Evolutionary conservation across 2,113 vertebrate species (phyloP).

Genomic region (Tragelaphus imberbis): DNA sequence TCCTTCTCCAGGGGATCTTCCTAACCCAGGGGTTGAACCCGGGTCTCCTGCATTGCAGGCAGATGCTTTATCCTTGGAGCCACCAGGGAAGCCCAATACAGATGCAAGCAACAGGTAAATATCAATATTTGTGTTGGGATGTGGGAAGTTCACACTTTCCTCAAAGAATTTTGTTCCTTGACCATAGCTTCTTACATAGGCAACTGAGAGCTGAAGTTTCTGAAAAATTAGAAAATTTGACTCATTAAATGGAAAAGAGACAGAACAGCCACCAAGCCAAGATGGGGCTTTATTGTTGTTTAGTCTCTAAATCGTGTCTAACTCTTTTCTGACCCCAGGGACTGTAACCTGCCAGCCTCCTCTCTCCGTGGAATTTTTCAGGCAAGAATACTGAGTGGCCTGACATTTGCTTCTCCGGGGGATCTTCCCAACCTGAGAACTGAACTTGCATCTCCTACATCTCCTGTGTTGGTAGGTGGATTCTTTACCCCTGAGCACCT

Average conservation of each 20-base stretch:
- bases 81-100: no score
- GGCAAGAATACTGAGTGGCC: background rate
- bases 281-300: background rate
- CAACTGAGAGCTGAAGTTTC: background rate
- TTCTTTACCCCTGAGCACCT: background rate
- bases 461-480: accelerated
- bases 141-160: no score
- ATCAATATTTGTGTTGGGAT: background rate
- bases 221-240: background rate
- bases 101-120: background rate
- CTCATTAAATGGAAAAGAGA: background rate
- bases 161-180: background rate
- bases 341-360: background rate
- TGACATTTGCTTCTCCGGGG: background rate
- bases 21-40: no score
- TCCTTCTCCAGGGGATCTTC: no score
- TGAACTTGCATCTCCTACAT: background rate
- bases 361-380: accelerated
- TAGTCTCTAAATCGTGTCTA: background rate
- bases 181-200: background rate
- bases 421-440: background rate
- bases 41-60: no score
- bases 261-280: background rate
- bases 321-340: background rate
- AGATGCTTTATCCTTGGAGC: no score